Percentiles rank a stretch among this genome's conserved stretches.
Evolutionary conservation across 2,888 invertebrate species (phyloP).

Genomic region (Drosophila birchii): DNA sequence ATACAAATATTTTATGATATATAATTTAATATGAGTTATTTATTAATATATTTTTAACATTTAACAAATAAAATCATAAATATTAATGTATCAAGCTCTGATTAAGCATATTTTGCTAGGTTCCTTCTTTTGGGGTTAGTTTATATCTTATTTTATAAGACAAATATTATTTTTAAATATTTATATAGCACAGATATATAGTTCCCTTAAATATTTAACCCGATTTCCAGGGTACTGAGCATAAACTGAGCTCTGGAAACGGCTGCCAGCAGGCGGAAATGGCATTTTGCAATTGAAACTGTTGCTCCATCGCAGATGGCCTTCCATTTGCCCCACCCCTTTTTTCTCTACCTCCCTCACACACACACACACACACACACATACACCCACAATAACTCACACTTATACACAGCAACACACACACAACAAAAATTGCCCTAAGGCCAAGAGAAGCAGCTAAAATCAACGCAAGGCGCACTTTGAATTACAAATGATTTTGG

Average conservation of each 20-base stretch:
- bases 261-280: conserved; percentile 63
- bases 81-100: neutral
- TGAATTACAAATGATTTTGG: conserved; percentile 72
- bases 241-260: conserved; percentile 30
- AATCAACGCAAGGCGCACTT: conserved; percentile 72
- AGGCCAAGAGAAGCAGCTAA: conserved; percentile 51
- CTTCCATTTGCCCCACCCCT: neutral
- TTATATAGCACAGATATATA: neutral
- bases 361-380: no score
- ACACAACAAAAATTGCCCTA: conserved; percentile 4
- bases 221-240: conserved; percentile 11
- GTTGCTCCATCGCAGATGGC: conserved; percentile 53
- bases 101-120: neutral
- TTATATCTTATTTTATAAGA: neutral
- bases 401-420: neutral
- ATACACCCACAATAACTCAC: neutral
- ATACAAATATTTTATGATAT: neutral
- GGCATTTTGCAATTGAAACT: conserved; percentile 70
- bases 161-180: neutral
- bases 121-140: no score
- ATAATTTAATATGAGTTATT: no score
- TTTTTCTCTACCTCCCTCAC: neutral
- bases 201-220: neutral
- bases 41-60: neutral
- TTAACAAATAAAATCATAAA: neutral